A percentile compares a stretch with the other conserved stretches of the same genome.
Evolutionary conservation across 2,888 invertebrate genomes (phyloP).

Genomic region (Chesias legatella): DNA sequence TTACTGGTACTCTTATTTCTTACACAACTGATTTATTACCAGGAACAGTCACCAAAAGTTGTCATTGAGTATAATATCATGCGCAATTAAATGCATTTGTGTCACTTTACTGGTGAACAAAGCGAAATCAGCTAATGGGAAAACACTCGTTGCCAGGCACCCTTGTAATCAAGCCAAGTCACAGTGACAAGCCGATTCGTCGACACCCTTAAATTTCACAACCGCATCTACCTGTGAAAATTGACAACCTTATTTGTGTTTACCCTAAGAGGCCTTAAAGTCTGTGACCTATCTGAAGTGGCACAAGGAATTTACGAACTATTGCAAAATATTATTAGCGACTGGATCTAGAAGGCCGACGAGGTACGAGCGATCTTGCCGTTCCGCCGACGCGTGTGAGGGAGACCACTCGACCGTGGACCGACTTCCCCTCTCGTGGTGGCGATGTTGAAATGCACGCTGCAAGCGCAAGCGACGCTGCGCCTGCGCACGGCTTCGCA

Average conservation of each 20-base stretch:
- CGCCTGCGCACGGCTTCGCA: conserved; percentile 40
- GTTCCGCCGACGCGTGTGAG: conserved; percentile 37
- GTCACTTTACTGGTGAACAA: too few species aligned
- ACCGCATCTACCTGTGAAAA: conserved; percentile 11
- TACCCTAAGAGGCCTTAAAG: conserved; percentile 8
- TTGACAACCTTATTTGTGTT: conserved; percentile 13
- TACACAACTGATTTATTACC: too few species aligned
- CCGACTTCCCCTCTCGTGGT: conserved; percentile 47
- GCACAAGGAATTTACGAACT: conserved; percentile 54
- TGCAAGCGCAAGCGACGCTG: conserved; percentile 53
- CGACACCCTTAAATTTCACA: conserved; percentile 10
- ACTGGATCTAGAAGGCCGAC: conserved; percentile 71
- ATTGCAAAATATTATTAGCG: conserved; percentile 75
- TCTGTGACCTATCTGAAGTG: conserved; percentile 37
- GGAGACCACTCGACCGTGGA: conserved; percentile 45
- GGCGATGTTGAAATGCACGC: conserved; percentile 65
- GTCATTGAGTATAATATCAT: too few species aligned
- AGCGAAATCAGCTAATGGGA: too few species aligned
- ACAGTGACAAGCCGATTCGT: conserved; percentile 2
- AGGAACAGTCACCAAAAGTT: too few species aligned
- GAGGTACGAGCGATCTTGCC: conserved; percentile 31
- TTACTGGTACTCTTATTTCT: too few species aligned
- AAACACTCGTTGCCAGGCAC: not conserved
- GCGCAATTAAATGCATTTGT: too few species aligned
- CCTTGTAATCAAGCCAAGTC: conserved; percentile 5